phyloP scores from a whole-genome alignment of 1,140 invertebrate species.

The Maconellicoccus hirsutus region DNA sequence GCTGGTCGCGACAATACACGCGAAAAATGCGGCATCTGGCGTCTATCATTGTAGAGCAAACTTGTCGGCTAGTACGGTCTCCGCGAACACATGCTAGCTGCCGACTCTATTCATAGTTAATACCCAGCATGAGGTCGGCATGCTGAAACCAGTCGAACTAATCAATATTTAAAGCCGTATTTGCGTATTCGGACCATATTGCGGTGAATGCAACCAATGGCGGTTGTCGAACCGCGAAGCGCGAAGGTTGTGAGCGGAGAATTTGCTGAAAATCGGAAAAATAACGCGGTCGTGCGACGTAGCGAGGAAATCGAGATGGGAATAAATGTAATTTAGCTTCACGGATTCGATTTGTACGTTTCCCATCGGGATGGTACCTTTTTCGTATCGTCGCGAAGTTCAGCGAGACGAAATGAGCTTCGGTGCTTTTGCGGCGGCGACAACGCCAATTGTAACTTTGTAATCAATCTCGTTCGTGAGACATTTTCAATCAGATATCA shows the following conservation, averaged over 20 bases:
- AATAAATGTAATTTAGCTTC: too few relatives aligned
- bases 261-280: too few relatives aligned
- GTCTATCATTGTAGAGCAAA: background rate
- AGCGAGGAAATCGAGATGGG: too few relatives aligned
- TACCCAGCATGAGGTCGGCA: background rate
- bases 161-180: background rate
- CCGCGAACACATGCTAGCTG: constrained; percentile 18
- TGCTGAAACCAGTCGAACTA: background rate
- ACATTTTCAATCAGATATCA: constrained; percentile 1
- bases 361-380: too few relatives aligned
- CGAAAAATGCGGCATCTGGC: constrained; percentile 17
- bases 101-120: constrained; percentile 11
- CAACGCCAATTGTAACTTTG: background rate
- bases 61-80: background rate
- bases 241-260: too few relatives aligned
- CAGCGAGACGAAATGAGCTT: background rate
- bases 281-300: too few relatives aligned
- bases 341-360: too few relatives aligned
- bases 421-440: background rate
- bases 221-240: too few relatives aligned
- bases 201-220: too few relatives aligned
- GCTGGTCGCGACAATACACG: background rate
- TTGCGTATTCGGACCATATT: background rate
- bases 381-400: too few relatives aligned
- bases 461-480: background rate